phyloP scores from a whole-genome alignment of 2,113 vertebrate species.

The Peromyscus polionotus region DNA sequence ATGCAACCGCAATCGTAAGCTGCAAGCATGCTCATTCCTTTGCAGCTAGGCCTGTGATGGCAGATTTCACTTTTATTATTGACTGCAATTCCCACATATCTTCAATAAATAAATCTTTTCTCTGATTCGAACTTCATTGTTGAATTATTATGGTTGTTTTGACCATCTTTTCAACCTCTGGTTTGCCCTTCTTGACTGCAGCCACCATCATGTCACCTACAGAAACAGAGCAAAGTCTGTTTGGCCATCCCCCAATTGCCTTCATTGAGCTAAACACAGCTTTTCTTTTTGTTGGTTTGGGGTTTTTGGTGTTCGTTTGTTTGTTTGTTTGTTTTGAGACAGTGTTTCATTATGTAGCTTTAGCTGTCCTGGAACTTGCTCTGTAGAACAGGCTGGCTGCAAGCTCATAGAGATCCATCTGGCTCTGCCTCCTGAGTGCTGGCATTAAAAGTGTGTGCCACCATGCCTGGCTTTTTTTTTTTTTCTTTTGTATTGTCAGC shows the following conservation, averaged over 20 bases:
- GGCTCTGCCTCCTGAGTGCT: not conserved
- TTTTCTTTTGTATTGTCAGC: not conserved
- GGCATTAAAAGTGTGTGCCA: too few species aligned
- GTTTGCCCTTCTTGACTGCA: constrained; percentile 94
- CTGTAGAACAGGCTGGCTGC: not conserved
- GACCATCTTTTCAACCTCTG: constrained; percentile 79
- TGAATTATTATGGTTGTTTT: not conserved
- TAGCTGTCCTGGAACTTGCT: not conserved
- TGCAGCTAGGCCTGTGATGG: not conserved
- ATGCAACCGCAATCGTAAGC: constrained; percentile 94
- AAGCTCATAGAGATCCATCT: not conserved
- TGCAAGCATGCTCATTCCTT: constrained; percentile 93
- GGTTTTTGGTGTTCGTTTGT: not conserved
- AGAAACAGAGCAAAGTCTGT: constrained; percentile 91
- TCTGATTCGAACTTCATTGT: not conserved
- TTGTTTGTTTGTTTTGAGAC: not conserved
- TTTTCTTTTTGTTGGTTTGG: not conserved
- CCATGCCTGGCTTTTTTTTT: too few species aligned
- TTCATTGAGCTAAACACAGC: constrained; percentile 92
- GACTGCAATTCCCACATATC: not conserved
- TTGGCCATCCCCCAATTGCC: constrained; percentile 91
- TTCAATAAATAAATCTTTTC: not conserved
- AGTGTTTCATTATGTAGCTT: not conserved
- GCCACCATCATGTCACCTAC: constrained; percentile 94
- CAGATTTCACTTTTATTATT: not conserved